These are phyloP conservation scores for Gymnothorax javanicus DNA, from an alignment of 2,797 vertebrate genomes.

Conservation along the genomic window DNA sequence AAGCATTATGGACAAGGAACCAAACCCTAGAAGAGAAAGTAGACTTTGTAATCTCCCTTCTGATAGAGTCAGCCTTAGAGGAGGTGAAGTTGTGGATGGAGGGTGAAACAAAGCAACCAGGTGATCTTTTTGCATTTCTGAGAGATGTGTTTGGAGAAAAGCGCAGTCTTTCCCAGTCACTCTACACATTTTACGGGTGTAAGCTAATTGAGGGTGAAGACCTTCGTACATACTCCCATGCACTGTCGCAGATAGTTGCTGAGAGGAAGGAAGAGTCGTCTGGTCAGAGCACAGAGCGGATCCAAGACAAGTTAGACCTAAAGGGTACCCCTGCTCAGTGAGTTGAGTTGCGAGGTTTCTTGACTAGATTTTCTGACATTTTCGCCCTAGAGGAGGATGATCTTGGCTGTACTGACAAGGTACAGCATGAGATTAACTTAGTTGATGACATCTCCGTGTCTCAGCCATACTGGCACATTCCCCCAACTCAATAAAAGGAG, in stretches of 20 bases:
- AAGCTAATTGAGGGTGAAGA: background rate
- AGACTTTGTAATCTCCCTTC: background rate
- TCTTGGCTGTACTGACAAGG: background rate
- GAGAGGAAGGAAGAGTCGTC: background rate
- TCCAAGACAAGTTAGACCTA: background rate
- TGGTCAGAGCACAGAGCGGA: background rate
- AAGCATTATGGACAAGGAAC: too few relatives aligned
- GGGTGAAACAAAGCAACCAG: background rate
- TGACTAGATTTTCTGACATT: background rate
- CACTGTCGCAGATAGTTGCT: background rate
- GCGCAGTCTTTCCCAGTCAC: background rate
- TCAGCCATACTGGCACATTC: conserved; percentile 12
- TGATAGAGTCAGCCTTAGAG: background rate
- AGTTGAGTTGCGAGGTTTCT: too few relatives aligned
- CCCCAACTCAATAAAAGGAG: conserved; percentile 19
- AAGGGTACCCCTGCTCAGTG: background rate
- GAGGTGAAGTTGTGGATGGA: background rate
- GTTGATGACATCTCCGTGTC: conserved; percentile 15
- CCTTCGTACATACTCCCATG: background rate
- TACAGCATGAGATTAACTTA: conserved; percentile 1
- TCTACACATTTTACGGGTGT: background rate
- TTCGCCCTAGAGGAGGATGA: background rate
- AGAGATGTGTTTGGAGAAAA: background rate
- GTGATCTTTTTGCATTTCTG: background rate
- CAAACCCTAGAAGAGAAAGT: background rate